A percentile compares a stretch with the other conserved stretches of the same genome.
Evolutionary conservation across 2,113 vertebrate species (phyloP).

Genomic region (Sialia sialis): DNA sequence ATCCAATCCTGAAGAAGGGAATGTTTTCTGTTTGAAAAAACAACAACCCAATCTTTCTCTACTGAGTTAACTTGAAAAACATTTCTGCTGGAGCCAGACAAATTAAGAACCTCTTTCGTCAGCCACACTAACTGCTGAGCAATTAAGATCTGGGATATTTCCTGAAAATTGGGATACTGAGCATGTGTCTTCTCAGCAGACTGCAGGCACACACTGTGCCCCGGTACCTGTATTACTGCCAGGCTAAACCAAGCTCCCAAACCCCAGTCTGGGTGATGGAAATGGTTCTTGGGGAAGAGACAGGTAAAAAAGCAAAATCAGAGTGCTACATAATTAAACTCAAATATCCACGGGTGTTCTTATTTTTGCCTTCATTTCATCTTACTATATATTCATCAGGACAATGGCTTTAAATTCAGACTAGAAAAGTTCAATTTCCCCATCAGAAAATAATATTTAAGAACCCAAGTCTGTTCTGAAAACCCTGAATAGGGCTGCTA

Average conservation of each 20-base stretch:
- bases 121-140: background rate
- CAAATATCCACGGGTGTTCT: background rate
- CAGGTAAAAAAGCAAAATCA: background rate
- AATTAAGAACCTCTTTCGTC: slow-evolving; percentile 11
- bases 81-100: background rate
- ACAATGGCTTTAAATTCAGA: background rate
- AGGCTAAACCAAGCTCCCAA: background rate
- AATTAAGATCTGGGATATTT: slow-evolving; percentile 2
- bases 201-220: background rate
- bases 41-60: background rate
- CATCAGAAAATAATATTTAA: background rate
- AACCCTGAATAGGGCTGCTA: background rate
- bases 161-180: background rate
- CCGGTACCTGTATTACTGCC: background rate
- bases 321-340: background rate
- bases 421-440: background rate
- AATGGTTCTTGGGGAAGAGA: background rate
- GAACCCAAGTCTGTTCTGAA: background rate
- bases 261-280: background rate
- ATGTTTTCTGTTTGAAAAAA: background rate
- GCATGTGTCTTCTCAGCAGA: background rate
- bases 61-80: background rate
- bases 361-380: background rate
- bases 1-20: background rate
- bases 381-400: background rate